Evolutionary conservation across 2,113 vertebrate genomes (phyloP), one percentile per base, ranked within the genome.

Genomic region (Macrotis lagotis): DNA sequence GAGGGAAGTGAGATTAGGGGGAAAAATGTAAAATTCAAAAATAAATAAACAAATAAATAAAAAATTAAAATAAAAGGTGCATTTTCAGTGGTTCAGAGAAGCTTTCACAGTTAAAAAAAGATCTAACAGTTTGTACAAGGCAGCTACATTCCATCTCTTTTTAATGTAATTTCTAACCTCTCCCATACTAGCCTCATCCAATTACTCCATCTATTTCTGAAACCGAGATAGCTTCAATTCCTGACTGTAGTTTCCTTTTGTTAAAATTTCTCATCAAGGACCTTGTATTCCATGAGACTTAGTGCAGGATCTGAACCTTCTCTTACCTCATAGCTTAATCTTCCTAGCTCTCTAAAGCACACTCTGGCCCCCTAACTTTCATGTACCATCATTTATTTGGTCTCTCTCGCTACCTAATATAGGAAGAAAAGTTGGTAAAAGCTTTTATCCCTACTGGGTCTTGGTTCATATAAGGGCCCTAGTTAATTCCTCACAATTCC

Each of bases 251-350:
- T 88, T 96, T 94, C 66, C 91, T 50, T 50, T 88, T 55, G 48
- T 95, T 96, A 47, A 88, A 50, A n/a, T 95, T 96, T 96, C 94
- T 96, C 51, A 47, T 55, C 89, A 95, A 96, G 37, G 37, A 83
- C 37, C n/a, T 44, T 83, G 12, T 74, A 16, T 83, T 19, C 37
- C 66, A 83, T 1, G 0, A 83, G 66, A 6, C 37, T 74, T 74
- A n/a, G 66, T 83, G 16, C n/a, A 44, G 7, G 66, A 44, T n/a
- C 19, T 83, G 6, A 83, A 8, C 7, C n/a, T 83, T 83, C 37
- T 22, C n/a, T 74, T 83, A 83, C n/a, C n/a, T 83, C 37, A 44
- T 83, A 16, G 19, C 5, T 83, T 7, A 44, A 83, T 83, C 6
- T 83, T 83, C 66, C 19, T 44, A 44, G 19, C 16, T 74, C 66